A percentile compares a stretch with the other conserved stretches of the same genome.
Conservation (phyloP, 2,888 invertebrate species). For the Yponomeuta malinellus region DNA sequence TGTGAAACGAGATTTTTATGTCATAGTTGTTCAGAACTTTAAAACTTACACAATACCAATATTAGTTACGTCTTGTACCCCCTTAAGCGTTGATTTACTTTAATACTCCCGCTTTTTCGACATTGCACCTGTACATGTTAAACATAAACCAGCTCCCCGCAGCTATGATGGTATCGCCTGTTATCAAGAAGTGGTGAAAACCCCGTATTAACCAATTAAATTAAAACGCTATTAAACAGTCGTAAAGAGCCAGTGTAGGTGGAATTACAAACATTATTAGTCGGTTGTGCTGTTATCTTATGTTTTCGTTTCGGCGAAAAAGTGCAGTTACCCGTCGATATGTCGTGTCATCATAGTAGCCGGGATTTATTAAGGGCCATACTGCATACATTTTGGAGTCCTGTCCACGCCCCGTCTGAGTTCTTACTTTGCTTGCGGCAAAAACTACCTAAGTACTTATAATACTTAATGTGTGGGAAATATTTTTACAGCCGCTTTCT, state of each 20-base stretch:
- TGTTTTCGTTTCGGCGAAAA: conserved; percentile 22
- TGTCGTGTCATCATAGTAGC: background rate
- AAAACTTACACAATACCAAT: too few relatives aligned
- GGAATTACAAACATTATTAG: conserved; percentile 58
- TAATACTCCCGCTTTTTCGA: conserved; percentile 13
- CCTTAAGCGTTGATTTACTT: conserved; percentile 14
- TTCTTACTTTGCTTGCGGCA: too few relatives aligned
- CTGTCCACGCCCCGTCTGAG: too few relatives aligned
- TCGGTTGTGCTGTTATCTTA: conserved; percentile 54
- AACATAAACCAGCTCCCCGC: conserved; percentile 19
- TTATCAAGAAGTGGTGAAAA: conserved; percentile 28
- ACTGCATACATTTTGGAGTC: too few relatives aligned
- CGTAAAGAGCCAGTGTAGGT: conserved; percentile 50
- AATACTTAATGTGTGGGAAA: too few relatives aligned
- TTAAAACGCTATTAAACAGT: conserved; percentile 65
- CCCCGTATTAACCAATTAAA: conserved; percentile 54
- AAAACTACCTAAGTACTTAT: too few relatives aligned
- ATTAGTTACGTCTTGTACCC: too few relatives aligned
- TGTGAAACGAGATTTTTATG: too few relatives aligned
- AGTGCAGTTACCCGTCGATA: background rate
- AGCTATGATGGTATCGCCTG: conserved; percentile 40
- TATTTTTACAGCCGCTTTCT: too few relatives aligned
- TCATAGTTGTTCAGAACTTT: too few relatives aligned
- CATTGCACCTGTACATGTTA: conserved; percentile 14
- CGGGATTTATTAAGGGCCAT: too few relatives aligned